These are phyloP conservation scores for Drosophila leonis DNA, from an alignment of 2,888 invertebrate genomes.

Conservation along the genomic window DNA sequence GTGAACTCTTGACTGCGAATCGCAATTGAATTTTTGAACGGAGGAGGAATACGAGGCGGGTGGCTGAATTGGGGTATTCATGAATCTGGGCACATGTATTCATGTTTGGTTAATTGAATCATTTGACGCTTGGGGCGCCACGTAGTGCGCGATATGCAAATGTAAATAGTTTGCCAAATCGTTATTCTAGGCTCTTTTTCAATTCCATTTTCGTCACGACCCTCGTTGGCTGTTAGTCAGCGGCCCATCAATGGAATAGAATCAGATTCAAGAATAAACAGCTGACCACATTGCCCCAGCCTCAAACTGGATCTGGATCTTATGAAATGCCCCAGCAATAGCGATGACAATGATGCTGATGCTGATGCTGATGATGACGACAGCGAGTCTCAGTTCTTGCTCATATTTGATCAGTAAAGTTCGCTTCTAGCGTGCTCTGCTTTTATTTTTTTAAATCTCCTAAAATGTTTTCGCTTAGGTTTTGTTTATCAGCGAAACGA, in stretches of 20 bases:
- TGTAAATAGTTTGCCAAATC: slow-evolving; percentile 38
- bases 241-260: slow-evolving; percentile 8
- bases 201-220: slow-evolving; percentile 23
- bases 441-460: not conserved
- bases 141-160: slow-evolving; percentile 34
- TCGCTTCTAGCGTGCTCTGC: slow-evolving; percentile 1
- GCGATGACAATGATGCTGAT: not conserved
- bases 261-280: slow-evolving; percentile 2
- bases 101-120: slow-evolving; percentile 52
- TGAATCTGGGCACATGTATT: slow-evolving; percentile 19
- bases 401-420: slow-evolving; percentile 22
- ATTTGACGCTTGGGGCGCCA: slow-evolving; percentile 21
- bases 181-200: slow-evolving; percentile 24
- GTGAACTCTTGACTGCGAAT: slow-evolving; percentile 43
- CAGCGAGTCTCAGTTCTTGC: slow-evolving; percentile 18
- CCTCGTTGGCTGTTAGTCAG: slow-evolving; percentile 21
- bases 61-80: not conserved
- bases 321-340: not conserved
- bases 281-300: slow-evolving; percentile 7
- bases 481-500: slow-evolving; percentile 1
- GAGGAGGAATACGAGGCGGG: not conserved
- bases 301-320: not conserved
- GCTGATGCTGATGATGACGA: slow-evolving; percentile 31
- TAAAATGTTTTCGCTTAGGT: slow-evolving; percentile 1
- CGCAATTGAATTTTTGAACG: slow-evolving; percentile 10